Base-by-base conservation (phyloP, 1,140 invertebrate species). In the Drosophila kurseongensis region DNA sequence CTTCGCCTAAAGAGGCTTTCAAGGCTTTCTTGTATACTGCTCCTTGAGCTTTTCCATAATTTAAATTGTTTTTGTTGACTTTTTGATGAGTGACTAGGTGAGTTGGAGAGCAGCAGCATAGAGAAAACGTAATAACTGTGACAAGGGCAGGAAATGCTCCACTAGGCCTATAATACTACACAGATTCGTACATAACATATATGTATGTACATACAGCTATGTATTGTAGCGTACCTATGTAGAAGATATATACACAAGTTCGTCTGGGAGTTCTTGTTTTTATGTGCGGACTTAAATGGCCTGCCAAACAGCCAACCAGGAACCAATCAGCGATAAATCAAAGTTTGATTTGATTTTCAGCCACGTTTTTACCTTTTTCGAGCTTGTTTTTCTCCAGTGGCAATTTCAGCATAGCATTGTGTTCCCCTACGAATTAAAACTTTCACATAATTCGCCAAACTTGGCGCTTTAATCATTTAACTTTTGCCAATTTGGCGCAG, bases 61-160 rank as follows among this genome's bases (percentile, higher is more conserved):
- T 76, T 44, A 56, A 75, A 67, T 47, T 76, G 61, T 66, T 75
- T 76, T 76, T 75, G 61, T 75, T 67, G 47, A 76, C 73, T 75
- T 59, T 67, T 60, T 27, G 41, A 44, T 60, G 67, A 55, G 18
- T 54, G 51, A 23, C 40, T 44, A 14, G 36, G 36, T 16, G 18
- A 48, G 35, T 48, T 32, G 29, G 41, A 40, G 50, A 40, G 42
- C 40, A 48, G 27, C 35, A 47, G 56, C 41, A 65, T 73, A 56
- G 59, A 56, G 60, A 50, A 66, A 68, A 78, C 48, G 48, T 59
- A 78, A 59, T 60, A 55, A 65, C 40, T 67, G 29, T 58, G 56
- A 41, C 60, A 55, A 51, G 71, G 57, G 62, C 48, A 71, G 65
- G 55, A 69, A 55, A 58, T 61, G 78, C 55, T 66, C 45, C 54